Evolutionary conservation across 2,888 invertebrate genomes (phyloP), one percentile per base, ranked within the genome.

Genomic region (Lepidochrysops patricia): DNA sequence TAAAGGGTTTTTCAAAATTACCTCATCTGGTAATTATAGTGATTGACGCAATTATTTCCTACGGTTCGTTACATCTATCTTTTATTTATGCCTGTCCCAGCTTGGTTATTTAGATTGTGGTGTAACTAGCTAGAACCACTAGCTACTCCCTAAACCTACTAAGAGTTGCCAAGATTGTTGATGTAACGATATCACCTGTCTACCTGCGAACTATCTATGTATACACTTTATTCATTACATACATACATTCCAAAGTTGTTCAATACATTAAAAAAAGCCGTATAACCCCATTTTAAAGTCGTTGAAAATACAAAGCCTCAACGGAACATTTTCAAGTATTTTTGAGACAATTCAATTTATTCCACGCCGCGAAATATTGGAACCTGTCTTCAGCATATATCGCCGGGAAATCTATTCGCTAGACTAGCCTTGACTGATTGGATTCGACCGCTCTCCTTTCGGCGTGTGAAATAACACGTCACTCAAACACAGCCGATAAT

Each of bases 391-490:
- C 54, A 13, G 15, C 54, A 32, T 19, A 32, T 50, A n/a, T 50
- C 50, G n/a, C 32, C 15, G 32, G 78, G 79, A 84, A 81, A 73
- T 75, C 77, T 77, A 79, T 84, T 78, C 74, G 74, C 71, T 72
- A 63, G 70, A 70, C 71, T 72, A 77, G 78, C 80, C 72, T 78
- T 78, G 83, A 82, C 84, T 89, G 88, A 88, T 88, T 88, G 85
- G 84, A 74, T 73, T 70, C 67, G 62, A 64, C 67, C 67, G 34
- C 13, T 54, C 67, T 68, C 65, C 80, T 82, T 79, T 75, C 72
- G 72, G 74, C 81, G 86, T 82, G 85, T 84, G 86, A 87, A 88
- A 88, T 87, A 88, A 86, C 87, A 87, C 82, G 88, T 88, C 88
- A 87, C 79, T 88, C 88, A 88, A 86, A 87, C 77, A 84, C 82